Conservation (phyloP, 64 coral and sea anemone species). For the Porites lutea region DNA sequence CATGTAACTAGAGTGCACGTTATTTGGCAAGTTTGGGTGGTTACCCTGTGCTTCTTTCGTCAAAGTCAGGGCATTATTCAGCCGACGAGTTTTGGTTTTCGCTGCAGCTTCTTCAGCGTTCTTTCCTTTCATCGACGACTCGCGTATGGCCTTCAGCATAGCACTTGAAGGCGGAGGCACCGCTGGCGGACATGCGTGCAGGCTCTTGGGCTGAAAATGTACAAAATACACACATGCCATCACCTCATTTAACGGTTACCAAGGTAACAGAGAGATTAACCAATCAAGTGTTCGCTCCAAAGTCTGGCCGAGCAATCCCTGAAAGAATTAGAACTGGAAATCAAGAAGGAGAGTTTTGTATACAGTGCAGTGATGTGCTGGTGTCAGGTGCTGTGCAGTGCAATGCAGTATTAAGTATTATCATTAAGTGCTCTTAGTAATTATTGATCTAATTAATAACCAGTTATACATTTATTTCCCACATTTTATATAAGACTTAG, state of each 20-base stretch:
- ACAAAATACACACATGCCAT: constrained; percentile 46
- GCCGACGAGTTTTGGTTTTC: constrained; percentile 53
- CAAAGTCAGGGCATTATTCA: constrained; percentile 72
- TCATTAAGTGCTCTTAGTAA: background rate
- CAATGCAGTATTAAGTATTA: no score
- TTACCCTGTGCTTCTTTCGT: constrained; percentile 11
- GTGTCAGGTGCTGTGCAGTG: background rate
- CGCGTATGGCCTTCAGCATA: constrained; percentile 82
- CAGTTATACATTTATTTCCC: background rate
- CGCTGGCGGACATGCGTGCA: constrained; percentile 83
- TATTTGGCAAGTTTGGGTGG: background rate
- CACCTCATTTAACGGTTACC: constrained; percentile 13
- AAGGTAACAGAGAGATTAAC: constrained; percentile 1
- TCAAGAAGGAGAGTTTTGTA: background rate
- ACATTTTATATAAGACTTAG: background rate
- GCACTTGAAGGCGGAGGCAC: constrained; percentile 78
- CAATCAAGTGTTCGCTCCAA: background rate
- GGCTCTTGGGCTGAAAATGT: constrained; percentile 95
- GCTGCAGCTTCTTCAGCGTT: constrained; percentile 48
- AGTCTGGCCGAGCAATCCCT: constrained; percentile 49
- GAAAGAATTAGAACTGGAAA: constrained; percentile 22
- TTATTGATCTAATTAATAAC: background rate
- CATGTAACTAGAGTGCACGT: background rate
- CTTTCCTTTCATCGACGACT: constrained; percentile 51
- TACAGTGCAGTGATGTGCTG: constrained; percentile 17